Evolutionary conservation across 2,113 vertebrate species (phyloP), one percentile per base, ranked within the genome.

Genomic region (Mirounga angustirostris): DNA sequence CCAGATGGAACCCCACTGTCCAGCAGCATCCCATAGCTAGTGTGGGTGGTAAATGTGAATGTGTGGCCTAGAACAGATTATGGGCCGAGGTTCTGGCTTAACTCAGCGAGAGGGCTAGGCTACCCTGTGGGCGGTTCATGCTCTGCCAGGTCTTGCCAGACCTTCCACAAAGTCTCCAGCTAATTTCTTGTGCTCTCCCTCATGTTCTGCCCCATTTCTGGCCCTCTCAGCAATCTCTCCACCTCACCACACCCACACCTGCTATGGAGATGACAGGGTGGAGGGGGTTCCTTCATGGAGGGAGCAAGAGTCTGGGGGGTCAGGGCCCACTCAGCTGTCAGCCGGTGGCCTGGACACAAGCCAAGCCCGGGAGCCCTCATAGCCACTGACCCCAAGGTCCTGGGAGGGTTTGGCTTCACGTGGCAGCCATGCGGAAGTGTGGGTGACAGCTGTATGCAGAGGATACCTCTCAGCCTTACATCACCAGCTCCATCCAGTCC

Each of bases 51-150:
- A 15, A 43, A 15, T 24, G 9, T 30, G 71, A 58, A 19, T 4
- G 1, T 3, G 4, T 54, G 24, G 30, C 59, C 0, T 11, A 52
- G 74, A 69, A 71, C 84, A 87, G 83, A 71, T 33, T 33, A 22
- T 18, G 87, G 73, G 56, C n/a, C 28, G 14, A 26, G 94, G 13
- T 56, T 82, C 30, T 12, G 40, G 52, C 1, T 2, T 30, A 54
- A 81, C 15, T 74, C 0, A 0, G 50, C 0, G 0, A 40, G 61
- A 79, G 54, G 89, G 7, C 58, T 28, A 5, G 89, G 10, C 58
- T 28, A 5, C 15, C 43, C 26, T 0, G 2, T 19, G n/a, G 26
- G 46, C 4, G 52, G 78, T 33, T 0, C 50, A 14, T 13, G 12
- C 28, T 43, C 80, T 87, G 28, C 74, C n/a, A 30, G 46, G 86